A percentile compares a stretch with the other conserved stretches of the same genome.
Evolutionary conservation across 2,888 invertebrate species (phyloP).

Genomic region (Sepiola atlantica): DNA sequence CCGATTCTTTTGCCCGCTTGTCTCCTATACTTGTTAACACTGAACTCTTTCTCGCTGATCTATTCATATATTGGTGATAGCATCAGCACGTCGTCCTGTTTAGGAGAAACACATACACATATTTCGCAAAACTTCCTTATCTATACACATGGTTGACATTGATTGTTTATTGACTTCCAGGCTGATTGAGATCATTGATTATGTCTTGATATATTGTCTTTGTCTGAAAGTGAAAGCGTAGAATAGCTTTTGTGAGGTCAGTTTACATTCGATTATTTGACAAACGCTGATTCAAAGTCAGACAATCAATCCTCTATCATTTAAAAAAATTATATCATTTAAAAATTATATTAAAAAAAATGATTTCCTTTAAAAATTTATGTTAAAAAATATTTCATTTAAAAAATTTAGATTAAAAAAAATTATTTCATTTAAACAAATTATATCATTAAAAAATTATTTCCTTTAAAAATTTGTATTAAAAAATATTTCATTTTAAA

Average conservation of each 20-base stretch:
- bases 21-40: not conserved
- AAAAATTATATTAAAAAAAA: too few relatives aligned
- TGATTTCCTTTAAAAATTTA: too few relatives aligned
- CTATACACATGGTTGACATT: slow-evolving; percentile 8
- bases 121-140: not conserved
- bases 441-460: too few relatives aligned
- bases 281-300: not conserved
- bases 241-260: not conserved
- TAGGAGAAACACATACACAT: not conserved
- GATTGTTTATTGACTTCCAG: not conserved
- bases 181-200: not conserved
- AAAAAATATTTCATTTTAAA: too few relatives aligned
- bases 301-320: not conserved
- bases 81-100: not conserved
- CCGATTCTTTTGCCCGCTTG: not conserved
- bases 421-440: too few relatives aligned
- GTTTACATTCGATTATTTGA: not conserved
- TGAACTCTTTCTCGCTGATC: not conserved
- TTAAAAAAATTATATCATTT: too few relatives aligned
- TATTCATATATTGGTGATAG: not conserved
- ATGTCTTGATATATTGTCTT: not conserved
- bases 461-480: too few relatives aligned
- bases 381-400: too few relatives aligned
- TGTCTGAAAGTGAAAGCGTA: not conserved
- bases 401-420: too few relatives aligned